Evolutionary conservation across 2,113 vertebrate genomes (phyloP), one percentile per base, ranked within the genome.

Genomic region (Nerophis lumbriciformis): DNA sequence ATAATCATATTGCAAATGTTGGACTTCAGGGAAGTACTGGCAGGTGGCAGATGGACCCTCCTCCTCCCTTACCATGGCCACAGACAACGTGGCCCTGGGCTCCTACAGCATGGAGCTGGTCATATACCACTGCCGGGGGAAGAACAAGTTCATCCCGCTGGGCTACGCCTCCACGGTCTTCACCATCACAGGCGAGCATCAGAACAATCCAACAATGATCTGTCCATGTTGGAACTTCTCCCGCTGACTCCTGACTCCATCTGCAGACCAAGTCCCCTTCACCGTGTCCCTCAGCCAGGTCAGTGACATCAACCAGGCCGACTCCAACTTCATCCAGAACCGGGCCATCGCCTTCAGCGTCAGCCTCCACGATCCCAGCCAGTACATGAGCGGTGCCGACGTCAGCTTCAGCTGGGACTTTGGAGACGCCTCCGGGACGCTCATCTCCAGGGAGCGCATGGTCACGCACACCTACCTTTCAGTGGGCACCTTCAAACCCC

Each of bases 391-490:
- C 14, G 71, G 39, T 0, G 92, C 94, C 1, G 95, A 97, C 59
- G 35, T 98, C 73, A 94, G 92, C 73, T 97, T 92, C 73, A 94
- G 88, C 68, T 98, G 96, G 96, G 92, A 98, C 82, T 98, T 98
- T 39, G 96, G 96, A 2, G 96, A 98, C 80, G 73, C 66, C 57
- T 93, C 90, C 4, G 95, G 95, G 2, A 96, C 92, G 4, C 89
- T 98, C 39, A 94, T 98, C 84, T 93, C 94, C 60, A 91, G 91
- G 64, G 90, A 91, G 4, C 62, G 71, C 62, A 74, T 77, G 0
- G 91, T 95, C 68, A 94, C 93, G 42, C 96, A 98, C 82, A 94
- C 94, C 1, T 98, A 97, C 68, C 78, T 92, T 2, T 5, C 82
- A 1, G 49, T 85, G 0, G 94, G 95, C 4, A 73, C 85, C 19